Evolutionary conservation across 2,888 invertebrate genomes (phyloP), one percentile per base, ranked within the genome.

Genomic region (Yponomeuta plumbellus): DNA sequence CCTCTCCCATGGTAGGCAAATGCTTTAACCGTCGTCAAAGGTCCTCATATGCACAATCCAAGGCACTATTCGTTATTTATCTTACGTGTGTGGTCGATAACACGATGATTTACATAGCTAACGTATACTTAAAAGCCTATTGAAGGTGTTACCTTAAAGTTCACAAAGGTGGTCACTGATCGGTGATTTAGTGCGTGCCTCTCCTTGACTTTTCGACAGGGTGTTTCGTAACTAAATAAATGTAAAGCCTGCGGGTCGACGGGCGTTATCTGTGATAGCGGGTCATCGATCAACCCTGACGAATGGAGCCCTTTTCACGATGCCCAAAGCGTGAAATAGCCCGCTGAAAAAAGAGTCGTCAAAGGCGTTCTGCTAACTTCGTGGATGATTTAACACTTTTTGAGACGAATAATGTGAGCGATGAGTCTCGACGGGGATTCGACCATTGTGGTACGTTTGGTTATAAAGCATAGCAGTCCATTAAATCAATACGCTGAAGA

Each of bases 241-340:
- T 13, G 44, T 66, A 70, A 70, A 69, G 68, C 70, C 69, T 65
- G 70, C 68, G 69, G 70, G 68, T 67, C 65, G 57, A 61, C 20
- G 64, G 61, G 64, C 26, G 64, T 22, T 70, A 71, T 70, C 68
- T 66, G 57, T 63, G 61, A 40, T 63, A 23, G n/a, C 63, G n/a
- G 65, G 44, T 65, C 66, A 68, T 70, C 65, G 67, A 71, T 71
- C 70, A 70, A 67, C 67, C 67, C 26, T 40, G 66, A 58, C 66
- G 21, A 59, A 66, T 63, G 17, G 44, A 20, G 26, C 63, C 63
- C 63, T 34, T 62, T 62, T 39, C 39, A 21, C 22, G 40, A 63
- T 40, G 22, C 20, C 40, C 63, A 63, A 44, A 21, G 44, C 63
- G 63, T 63, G 63, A 63, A 63, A 63, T 63, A 63, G 40, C 21